Conservation (phyloP, 1,140 invertebrate species). For the Steinernema khuongi region DNA sequence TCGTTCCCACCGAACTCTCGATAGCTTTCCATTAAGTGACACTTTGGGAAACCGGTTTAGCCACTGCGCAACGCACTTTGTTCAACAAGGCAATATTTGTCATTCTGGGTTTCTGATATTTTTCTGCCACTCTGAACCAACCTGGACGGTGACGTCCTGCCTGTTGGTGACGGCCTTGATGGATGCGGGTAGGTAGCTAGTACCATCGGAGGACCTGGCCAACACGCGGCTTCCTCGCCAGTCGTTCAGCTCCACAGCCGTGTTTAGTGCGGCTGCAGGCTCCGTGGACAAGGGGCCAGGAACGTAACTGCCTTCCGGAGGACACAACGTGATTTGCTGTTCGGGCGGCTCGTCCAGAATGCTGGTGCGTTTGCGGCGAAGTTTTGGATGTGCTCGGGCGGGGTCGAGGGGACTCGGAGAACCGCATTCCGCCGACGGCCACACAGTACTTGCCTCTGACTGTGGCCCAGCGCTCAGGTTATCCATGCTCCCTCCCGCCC, state of each 20-base stretch:
- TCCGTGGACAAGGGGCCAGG: too few relatives aligned
- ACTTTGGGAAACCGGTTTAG: neutral
- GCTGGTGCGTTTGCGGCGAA: neutral
- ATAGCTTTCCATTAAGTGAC: too few relatives aligned
- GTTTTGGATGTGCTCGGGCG: neutral
- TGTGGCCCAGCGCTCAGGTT: neutral
- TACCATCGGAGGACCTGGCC: conserved; percentile 24
- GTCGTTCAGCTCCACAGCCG: conserved; percentile 16
- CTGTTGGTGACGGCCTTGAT: conserved; percentile 24
- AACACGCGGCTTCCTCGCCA: conserved; percentile 31
- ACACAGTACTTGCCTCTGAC: neutral
- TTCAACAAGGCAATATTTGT: neutral
- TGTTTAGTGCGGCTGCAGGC: neutral
- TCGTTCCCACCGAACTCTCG: too few relatives aligned
- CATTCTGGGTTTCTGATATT: neutral
- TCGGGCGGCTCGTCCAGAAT: neutral
- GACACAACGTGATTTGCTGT: neutral
- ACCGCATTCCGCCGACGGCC: neutral
- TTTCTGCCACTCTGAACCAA: neutral
- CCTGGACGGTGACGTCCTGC: conserved; percentile 26
- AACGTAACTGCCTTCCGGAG: neutral
- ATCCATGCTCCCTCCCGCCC: neutral
- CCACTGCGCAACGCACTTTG: neutral
- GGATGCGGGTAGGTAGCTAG: conserved; percentile 25
- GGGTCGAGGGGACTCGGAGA: neutral